These are phyloP conservation scores for Clarias batrachus DNA, from an alignment of 2,113 vertebrate species.

Conservation along the genomic window DNA sequence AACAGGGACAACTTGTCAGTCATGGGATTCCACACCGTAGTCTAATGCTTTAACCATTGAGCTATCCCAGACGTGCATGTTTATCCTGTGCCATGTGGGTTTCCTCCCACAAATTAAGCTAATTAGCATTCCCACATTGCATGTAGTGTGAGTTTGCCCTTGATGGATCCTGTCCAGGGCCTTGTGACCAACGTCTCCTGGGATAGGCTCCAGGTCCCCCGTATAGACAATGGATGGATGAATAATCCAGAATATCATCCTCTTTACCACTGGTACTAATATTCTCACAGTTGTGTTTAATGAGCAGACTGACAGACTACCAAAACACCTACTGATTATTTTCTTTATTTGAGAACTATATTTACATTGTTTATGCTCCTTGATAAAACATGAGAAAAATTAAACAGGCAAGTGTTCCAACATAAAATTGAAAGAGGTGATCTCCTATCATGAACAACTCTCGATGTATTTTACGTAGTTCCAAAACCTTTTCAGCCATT, in stretches of 20 bases:
- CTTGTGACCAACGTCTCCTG: too few species aligned
- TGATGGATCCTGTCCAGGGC: too few species aligned
- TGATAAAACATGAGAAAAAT: neutral
- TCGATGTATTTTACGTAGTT: too few species aligned
- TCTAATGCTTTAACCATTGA: too few species aligned
- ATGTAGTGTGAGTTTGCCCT: too few species aligned
- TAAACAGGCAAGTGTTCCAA: neutral
- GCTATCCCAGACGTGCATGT: too few species aligned
- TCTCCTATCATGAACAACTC: neutral
- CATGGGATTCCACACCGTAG: too few species aligned
- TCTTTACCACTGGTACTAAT: neutral
- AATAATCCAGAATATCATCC: neutral
- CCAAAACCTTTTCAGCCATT: neutral
- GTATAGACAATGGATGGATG: neutral
- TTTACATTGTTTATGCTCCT: neutral
- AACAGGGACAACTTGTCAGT: too few species aligned
- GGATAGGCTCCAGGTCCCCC: too few species aligned
- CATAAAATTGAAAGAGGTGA: neutral
- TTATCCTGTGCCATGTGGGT: too few species aligned
- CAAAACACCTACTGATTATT: neutral
- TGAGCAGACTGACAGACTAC: neutral
- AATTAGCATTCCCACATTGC: too few species aligned
- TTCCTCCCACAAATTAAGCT: too few species aligned
- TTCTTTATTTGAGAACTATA: neutral
- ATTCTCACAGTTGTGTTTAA: neutral